phyloP scores from a whole-genome alignment of 2,888 invertebrate genomes.

The Nowickia ferox region DNA sequence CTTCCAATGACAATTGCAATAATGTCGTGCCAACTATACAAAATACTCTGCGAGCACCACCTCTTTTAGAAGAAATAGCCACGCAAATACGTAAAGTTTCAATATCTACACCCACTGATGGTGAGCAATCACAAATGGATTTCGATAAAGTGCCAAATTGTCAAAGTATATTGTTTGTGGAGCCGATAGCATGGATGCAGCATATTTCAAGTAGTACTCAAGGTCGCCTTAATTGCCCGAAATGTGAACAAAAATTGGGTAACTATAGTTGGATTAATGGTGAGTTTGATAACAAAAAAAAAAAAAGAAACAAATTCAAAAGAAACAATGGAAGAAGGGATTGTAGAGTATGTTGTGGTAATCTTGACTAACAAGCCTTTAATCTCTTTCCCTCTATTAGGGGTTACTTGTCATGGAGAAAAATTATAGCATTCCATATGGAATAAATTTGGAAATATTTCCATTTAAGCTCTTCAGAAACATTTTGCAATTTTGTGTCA shows the following conservation, averaged over 20 bases:
- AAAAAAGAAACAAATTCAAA: too few species aligned
- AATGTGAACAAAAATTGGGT: slow-evolving; percentile 92
- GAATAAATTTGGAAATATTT: too few species aligned
- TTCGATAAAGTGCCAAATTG: slow-evolving; percentile 83
- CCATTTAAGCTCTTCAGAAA: too few species aligned
- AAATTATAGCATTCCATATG: too few species aligned
- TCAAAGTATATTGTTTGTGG: slow-evolving; percentile 91
- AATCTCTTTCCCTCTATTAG: too few species aligned
- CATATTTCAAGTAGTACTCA: slow-evolving; percentile 87
- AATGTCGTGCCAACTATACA: slow-evolving; percentile 25
- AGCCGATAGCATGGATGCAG: slow-evolving; percentile 95
- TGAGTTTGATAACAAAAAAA: slow-evolving; percentile 78
- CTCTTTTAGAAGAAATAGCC: slow-evolving; percentile 79
- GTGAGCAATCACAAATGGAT: slow-evolving; percentile 15
- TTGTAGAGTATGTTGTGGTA: too few species aligned
- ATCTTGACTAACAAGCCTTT: too few species aligned
- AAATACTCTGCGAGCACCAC: slow-evolving; percentile 63
- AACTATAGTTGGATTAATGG: slow-evolving; percentile 96
- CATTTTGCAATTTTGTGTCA: too few species aligned
- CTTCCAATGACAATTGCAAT: slow-evolving; percentile 43
- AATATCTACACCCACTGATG: slow-evolving; percentile 67
- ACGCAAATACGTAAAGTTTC: slow-evolving; percentile 78
- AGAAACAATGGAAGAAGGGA: too few species aligned
- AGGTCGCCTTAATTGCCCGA: slow-evolving; percentile 94
- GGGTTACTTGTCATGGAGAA: too few species aligned